Base-by-base conservation (phyloP, 1,140 invertebrate genomes). In the Zaprionus africanus region DNA sequence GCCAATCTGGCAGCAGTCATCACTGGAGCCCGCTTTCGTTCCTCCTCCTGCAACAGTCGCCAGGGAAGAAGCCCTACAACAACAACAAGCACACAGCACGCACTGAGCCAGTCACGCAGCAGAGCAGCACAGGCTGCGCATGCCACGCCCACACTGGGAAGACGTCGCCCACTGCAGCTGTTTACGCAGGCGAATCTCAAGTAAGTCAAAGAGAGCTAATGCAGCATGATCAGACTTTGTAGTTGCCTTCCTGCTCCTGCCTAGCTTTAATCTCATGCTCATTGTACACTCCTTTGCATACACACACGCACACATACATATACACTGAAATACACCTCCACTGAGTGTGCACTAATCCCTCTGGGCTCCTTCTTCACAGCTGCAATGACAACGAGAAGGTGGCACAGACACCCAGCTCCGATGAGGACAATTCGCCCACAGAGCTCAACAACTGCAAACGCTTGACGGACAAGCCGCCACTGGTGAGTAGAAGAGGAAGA, bases 371-470 rank as follows among this genome's bases (percentile, higher is more conserved):
- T 4, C 31, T 17, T n/a, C 26, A 56, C 43, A 91, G 88, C 74
- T 91, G 88, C 76, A 91, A 91, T 91, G 88, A 91, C 71, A 91
- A 91, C 75, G 87, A 91, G 57, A 88, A 91, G 73, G 88, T 87
- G 81, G 81, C 84, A 19, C 88, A 91, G 58, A 88, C 96, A n/a
- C 96, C 96, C 26, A 96, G 96, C 84, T 97, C 96, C 75, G 96
- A 97, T 90, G 96, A 97, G 92, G 96, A 96, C 84, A 96, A 96
- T 93, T 97, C 96, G 5, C 97, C 97, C n/a, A 97, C 96, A 43
- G 96, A 97, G 93, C 94, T 97, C 46, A 97, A 97, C 93, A 96
- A 96, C 74, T 97, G 97, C 93, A 96, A 97, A 91, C 94, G 96
- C 67, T 93, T 97, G 63, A 92, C 91, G 24, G 97, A 97, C 92